Conservation (phyloP, 2,797 vertebrate genomes). For the Pantherophis alleghaniensis region DNA sequence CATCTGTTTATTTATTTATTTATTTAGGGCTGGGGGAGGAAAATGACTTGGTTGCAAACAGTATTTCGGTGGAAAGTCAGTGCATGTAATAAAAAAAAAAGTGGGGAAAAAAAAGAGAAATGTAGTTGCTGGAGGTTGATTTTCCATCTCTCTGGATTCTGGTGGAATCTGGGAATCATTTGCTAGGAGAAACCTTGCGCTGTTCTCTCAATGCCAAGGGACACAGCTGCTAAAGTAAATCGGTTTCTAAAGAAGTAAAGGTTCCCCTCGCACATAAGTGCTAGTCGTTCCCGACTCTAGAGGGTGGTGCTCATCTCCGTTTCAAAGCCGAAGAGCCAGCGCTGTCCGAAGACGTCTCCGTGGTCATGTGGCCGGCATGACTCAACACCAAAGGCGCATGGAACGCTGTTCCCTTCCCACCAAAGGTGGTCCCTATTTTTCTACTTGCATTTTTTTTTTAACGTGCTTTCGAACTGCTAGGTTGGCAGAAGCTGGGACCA, state of each 20-base stretch:
- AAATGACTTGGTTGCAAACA: not conserved
- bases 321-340: too few relatives aligned
- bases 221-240: not conserved
- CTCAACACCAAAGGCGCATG: too few relatives aligned
- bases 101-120: not conserved
- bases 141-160: not conserved
- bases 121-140: not conserved
- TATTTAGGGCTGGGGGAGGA: not conserved
- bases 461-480: too few relatives aligned
- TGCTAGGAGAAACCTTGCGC: not conserved
- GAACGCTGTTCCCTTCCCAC: too few relatives aligned
- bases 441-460: too few relatives aligned
- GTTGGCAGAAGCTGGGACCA: too few relatives aligned
- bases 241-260: not conserved
- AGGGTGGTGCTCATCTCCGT: too few relatives aligned
- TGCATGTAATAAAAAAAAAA: not conserved
- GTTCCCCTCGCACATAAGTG: too few relatives aligned
- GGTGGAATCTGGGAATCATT: not conserved
- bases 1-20: not conserved
- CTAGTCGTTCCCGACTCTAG: too few relatives aligned
- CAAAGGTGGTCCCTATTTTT: too few relatives aligned
- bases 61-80: not conserved
- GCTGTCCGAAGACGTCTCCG: too few relatives aligned
- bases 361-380: too few relatives aligned
- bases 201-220: not conserved